These are phyloP conservation scores for Apoda limacodes DNA, from an alignment of 2,888 invertebrate genomes.

Conservation along the genomic window DNA sequence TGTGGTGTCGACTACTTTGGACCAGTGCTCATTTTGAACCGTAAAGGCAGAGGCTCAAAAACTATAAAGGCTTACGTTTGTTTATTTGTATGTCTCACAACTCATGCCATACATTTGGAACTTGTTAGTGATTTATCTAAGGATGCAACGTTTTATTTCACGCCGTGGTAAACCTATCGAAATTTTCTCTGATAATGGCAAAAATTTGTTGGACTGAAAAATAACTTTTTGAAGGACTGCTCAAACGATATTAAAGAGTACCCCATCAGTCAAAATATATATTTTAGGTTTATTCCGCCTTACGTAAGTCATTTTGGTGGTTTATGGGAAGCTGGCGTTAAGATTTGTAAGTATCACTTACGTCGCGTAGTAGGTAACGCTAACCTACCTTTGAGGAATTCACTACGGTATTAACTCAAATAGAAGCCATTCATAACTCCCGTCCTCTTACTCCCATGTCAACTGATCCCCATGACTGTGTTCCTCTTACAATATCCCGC, in stretches of 20 bases:
- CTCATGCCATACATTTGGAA: constrained; percentile 20
- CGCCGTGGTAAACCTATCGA: constrained; percentile 19
- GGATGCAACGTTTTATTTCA: constrained; percentile 18
- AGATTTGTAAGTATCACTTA: constrained; percentile 14
- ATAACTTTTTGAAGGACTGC: constrained; percentile 11
- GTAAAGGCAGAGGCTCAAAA: constrained; percentile 19
- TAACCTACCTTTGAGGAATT: constrained; percentile 19
- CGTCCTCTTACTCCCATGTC: constrained; percentile 10
- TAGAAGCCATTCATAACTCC: constrained; percentile 14
- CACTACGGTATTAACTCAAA: constrained; percentile 15
- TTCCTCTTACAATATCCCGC: constrained; percentile 23
- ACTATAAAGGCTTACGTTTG: constrained; percentile 19
- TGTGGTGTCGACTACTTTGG: constrained; percentile 22
- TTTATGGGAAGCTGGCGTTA: constrained; percentile 15
- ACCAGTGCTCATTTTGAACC: no score
- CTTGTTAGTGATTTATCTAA: constrained; percentile 16
- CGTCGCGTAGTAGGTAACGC: constrained; percentile 13
- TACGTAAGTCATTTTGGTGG: constrained; percentile 19
- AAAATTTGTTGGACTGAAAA: constrained; percentile 16
- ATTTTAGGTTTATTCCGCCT: no score
- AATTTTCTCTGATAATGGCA: constrained; percentile 21
- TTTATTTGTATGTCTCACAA: constrained; percentile 20
- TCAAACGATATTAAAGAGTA: not conserved
- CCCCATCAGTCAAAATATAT: no score
- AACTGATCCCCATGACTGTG: constrained; percentile 3